Evolutionary conservation across 2,888 invertebrate species (phyloP).

Genomic region (Tuta absoluta): DNA sequence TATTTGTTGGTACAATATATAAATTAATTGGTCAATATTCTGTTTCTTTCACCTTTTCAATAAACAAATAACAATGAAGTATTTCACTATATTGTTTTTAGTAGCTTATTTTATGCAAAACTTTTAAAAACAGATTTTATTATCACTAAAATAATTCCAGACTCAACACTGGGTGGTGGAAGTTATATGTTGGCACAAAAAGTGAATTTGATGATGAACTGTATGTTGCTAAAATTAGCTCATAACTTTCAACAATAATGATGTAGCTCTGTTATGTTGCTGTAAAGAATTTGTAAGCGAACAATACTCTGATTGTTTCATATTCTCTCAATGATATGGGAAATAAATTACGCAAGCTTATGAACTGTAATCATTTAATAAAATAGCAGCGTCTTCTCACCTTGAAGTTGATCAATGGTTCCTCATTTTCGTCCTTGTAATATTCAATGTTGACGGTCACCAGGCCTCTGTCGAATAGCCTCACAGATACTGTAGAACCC

Average conservation of each 20-base stretch:
- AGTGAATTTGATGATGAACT: not conserved
- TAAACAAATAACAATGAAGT: not conserved
- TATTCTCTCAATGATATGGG: slow-evolving; percentile 27
- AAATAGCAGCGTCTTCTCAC: slow-evolving; percentile 72
- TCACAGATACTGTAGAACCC: slow-evolving; percentile 85
- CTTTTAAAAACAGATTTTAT: not conserved
- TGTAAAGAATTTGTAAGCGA: not conserved
- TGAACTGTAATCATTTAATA: slow-evolving; percentile 28
- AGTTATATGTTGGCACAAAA: slow-evolving; percentile 8
- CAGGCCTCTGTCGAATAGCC: slow-evolving; percentile 88
- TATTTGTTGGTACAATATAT: not conserved
- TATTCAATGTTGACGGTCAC: slow-evolving; percentile 92
- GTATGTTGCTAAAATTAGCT: slow-evolving; percentile 15
- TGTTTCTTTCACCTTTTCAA: not conserved
- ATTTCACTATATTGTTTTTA: not conserved
- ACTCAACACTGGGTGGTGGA: not conserved
- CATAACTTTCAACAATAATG: not conserved
- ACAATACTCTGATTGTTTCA: not conserved
- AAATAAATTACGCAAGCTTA: slow-evolving; percentile 17
- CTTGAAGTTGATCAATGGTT: slow-evolving; percentile 87
- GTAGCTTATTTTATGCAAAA: not conserved
- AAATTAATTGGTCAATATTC: not conserved
- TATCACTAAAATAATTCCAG: not conserved
- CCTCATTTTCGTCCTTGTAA: slow-evolving; percentile 87
- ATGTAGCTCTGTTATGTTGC: too few relatives aligned